Percentiles rank a stretch among this genome's conserved stretches.
Conservation (phyloP, 2,797 vertebrate genomes). For the Lithobates sylvaticus region DNA sequence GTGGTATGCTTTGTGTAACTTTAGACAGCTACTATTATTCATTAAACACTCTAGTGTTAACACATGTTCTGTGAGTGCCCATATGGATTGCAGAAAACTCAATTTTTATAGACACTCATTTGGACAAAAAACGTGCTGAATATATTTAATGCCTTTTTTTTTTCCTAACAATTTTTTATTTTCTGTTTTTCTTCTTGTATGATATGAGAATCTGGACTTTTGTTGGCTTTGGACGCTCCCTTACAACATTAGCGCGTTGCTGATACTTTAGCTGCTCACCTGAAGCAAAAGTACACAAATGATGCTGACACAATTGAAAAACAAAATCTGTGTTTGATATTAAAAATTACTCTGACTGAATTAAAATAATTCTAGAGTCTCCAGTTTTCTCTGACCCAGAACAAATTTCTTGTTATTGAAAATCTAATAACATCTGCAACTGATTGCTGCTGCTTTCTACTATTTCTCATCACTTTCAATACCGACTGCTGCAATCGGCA, state of each 20-base stretch:
- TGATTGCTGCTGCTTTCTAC: too few species aligned
- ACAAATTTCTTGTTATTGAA: too few species aligned
- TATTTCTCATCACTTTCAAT: too few species aligned
- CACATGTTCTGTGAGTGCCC: not conserved
- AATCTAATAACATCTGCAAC: too few species aligned
- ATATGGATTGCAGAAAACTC: slow-evolving; percentile 1
- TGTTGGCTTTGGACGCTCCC: not conserved
- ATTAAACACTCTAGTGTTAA: not conserved
- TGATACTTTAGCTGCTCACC: too few species aligned
- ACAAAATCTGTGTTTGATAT: too few species aligned
- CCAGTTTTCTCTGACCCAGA: too few species aligned
- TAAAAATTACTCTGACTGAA: too few species aligned
- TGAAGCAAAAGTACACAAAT: too few species aligned
- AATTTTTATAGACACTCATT: not conserved
- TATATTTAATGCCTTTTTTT: not conserved
- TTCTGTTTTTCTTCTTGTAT: not conserved
- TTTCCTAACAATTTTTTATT: not conserved
- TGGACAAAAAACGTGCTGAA: not conserved
- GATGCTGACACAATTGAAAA: too few species aligned
- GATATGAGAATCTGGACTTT: not conserved
- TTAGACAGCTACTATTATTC: slow-evolving; percentile 2
- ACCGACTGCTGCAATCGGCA: too few species aligned
- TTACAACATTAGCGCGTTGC: not conserved
- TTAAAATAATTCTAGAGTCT: too few species aligned
- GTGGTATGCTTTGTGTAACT: slow-evolving; percentile 1